Conservation (phyloP, 2,888 invertebrate species). For the Parnassius mnemosyne region DNA sequence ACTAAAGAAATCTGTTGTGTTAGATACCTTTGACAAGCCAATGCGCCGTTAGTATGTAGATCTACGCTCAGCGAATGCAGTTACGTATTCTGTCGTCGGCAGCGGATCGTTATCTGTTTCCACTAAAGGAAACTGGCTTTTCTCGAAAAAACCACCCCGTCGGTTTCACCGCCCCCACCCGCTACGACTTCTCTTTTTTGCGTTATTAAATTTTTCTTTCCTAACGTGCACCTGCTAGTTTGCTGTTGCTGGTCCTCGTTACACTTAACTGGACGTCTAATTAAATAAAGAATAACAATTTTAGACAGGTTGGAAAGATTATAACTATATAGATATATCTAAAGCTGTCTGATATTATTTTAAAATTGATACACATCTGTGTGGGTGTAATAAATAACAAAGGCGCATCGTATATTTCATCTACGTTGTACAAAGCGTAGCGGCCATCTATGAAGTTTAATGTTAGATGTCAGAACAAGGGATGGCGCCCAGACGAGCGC, state of each 20-base stretch:
- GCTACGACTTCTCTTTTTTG: conserved; percentile 69
- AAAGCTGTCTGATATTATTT: conserved; percentile 16
- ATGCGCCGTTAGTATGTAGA: conserved; percentile 59
- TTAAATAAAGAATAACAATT: conserved; percentile 37
- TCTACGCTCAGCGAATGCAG: conserved; percentile 70
- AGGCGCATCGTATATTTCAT: conserved; percentile 21
- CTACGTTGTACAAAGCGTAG: conserved; percentile 38
- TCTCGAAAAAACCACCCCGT: conserved; percentile 73
- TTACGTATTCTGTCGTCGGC: conserved; percentile 78
- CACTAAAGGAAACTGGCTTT: conserved; percentile 79
- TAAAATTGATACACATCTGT: conserved; percentile 17
- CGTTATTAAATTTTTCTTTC: conserved; percentile 78
- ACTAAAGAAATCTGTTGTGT: conserved; percentile 57
- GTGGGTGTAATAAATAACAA: conserved; percentile 25
- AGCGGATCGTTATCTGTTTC: conserved; percentile 80
- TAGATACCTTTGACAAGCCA: conserved; percentile 65
- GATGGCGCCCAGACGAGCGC: conserved; percentile 56
- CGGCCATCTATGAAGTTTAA: conserved; percentile 64
- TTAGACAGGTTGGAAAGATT: conserved; percentile 29
- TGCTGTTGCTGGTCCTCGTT: conserved; percentile 66
- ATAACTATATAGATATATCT: conserved; percentile 31
- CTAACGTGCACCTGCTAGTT: conserved; percentile 76
- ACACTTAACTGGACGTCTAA: conserved; percentile 49
- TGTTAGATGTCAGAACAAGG: conserved; percentile 65
- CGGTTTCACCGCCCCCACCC: conserved; percentile 56